These are phyloP conservation scores for Drosophila paramelanica DNA, from an alignment of 2,888 invertebrate species.

Conservation along the genomic window DNA sequence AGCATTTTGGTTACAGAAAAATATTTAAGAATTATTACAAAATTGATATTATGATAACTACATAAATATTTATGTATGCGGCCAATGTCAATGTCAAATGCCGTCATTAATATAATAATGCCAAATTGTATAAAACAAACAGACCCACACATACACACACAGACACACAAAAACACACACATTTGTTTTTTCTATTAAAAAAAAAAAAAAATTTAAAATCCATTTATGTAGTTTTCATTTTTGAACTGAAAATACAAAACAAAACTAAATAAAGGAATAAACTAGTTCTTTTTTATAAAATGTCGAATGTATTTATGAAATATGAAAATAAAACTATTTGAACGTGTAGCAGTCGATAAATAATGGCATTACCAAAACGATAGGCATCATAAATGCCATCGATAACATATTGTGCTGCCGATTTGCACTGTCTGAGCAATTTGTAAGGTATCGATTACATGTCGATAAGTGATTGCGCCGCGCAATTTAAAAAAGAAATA, in stretches of 20 bases:
- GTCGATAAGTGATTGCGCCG: neutral
- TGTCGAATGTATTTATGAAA: neutral
- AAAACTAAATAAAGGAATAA: slow-evolving; percentile 33
- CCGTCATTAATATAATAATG: slow-evolving; percentile 66
- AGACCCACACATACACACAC: slow-evolving; percentile 15
- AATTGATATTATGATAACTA: slow-evolving; percentile 69
- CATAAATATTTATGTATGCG: slow-evolving; percentile 62
- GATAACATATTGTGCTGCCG: neutral
- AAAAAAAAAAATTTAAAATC: slow-evolving; percentile 48
- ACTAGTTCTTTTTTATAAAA: slow-evolving; percentile 6
- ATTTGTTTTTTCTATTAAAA: slow-evolving; percentile 76
- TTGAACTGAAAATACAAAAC: slow-evolving; percentile 7
- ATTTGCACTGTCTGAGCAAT: too few species aligned
- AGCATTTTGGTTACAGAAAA: slow-evolving; percentile 73
- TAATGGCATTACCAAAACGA: neutral
- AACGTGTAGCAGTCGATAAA: neutral
- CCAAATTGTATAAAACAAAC: slow-evolving; percentile 65
- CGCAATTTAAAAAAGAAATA: neutral
- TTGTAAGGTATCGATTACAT: neutral
- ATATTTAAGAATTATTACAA: slow-evolving; percentile 71
- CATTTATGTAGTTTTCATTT: slow-evolving; percentile 54
- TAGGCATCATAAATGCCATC: neutral
- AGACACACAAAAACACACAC: slow-evolving; percentile 27
- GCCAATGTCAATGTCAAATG: slow-evolving; percentile 57
- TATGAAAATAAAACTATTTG: neutral